Evolutionary conservation across 2,888 invertebrate genomes (phyloP), one percentile per base, ranked within the genome.

Genomic region (Leptinotarsa tumamoca): DNA sequence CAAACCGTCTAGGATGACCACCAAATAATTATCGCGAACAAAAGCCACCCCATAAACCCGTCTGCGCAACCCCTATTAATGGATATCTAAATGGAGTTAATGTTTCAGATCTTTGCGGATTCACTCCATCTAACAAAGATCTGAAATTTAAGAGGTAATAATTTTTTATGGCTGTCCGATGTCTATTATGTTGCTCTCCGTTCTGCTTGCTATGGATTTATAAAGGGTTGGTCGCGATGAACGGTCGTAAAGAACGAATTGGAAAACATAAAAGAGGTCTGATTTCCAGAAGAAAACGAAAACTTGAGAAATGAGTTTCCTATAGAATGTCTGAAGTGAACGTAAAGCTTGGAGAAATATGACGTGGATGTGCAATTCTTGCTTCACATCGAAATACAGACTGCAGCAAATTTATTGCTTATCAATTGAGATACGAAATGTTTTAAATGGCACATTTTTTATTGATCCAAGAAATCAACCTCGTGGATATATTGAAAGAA

Each of bases 51-150:
- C 58, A 58, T 58, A 58, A 58, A 58, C 21, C 58, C 13, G 58
- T 58, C 58, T 58, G 18, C 21, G 58, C 58, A 58, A 58, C 58
- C 58, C 58, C 58, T 58, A 72, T 81, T 27, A 63, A 67, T n/a
- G 73, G 70, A 0, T 56, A 67, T 3, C 66, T 81, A 15, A 81
- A 81, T 76, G 85, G 83, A 33, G 67, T 86, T 5, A 85, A 83
- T 76, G 86, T 89, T 50, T 83, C 81, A 4, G 79, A 89, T 7
- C 82, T 89, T 68, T 86, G 85, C 15, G 81, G 83, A 56, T 84
- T 88, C 71, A 61, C 83, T 67, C 68, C 85, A 13, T 58, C 58
- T 58, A 58, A 23, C 58, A 58, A 58, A 58, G 58, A 58, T 58
- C 58, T 58, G 58, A 58, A 58, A 27, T 58, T 58, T 27, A 58